Base-by-base conservation (phyloP, 2,888 invertebrate species). In the Drosophila meridiana region DNA sequence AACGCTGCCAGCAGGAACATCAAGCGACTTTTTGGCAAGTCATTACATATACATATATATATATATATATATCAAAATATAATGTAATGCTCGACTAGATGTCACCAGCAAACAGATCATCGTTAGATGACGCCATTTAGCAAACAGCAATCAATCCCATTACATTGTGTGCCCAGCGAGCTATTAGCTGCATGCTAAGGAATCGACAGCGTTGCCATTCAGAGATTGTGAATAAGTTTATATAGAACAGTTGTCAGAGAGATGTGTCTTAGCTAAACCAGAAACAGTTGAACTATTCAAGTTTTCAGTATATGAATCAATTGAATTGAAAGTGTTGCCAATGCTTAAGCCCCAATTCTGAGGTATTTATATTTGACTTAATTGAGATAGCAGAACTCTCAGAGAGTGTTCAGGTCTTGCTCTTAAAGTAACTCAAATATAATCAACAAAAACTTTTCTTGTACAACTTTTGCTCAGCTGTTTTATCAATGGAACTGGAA, bases 11-110 rank as follows among this genome's bases (percentile, higher is more conserved):
- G 47, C 13, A 4, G n/a, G 48, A 28, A 38, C 32, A 30, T 64
- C 75, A 43, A 43, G 68, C n/a, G 40, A 65, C 20, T 63, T 77
- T 73, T 77, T 73, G 77, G 68, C 58, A 66, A 65, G 28, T 55
- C 57, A 62, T 38, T 59, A 20, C 20, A 20, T 20, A 20, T 20
- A 20, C 20, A 20, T 20, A 20, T 20, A 20, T 20, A 20, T 20
- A 20, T 20, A 20, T 20, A 20, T 20, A 20, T 20, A 20, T 20
- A 20, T 52, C 20, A 20, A 1, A 20, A 20, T 42, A 55, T 42
- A 60, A 60, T 57, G 38, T 56, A 42, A 57, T 57, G 63, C 13
- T 30, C 47, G 11, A 32, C 59, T 43, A 62, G 52, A 45, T 55
- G 73, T 69, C 69, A 56, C 14, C 58, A 55, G 40, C 53, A 30